Evolutionary conservation across 2,888 invertebrate genomes (phyloP).

Genomic region (Orthosia incerta): DNA sequence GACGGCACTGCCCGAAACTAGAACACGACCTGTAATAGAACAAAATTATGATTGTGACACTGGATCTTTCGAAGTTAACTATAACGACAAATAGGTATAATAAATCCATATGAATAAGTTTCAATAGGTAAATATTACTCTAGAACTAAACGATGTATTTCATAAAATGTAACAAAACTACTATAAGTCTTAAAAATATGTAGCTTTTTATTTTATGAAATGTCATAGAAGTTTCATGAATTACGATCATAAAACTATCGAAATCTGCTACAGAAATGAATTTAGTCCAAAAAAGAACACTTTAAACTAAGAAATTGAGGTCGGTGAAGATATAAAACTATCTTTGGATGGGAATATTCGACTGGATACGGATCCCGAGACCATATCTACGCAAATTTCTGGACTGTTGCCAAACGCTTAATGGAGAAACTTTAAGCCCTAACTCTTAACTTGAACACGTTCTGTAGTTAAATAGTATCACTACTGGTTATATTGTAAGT

Average conservation of each 20-base stretch:
- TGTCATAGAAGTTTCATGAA: slow-evolving; percentile 20
- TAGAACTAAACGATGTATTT: too few species aligned
- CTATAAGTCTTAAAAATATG: too few species aligned
- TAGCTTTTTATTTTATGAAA: too few species aligned
- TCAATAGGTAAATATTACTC: too few species aligned
- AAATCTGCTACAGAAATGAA: slow-evolving; percentile 7
- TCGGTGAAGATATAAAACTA: slow-evolving; percentile 51
- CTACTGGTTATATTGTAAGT: slow-evolving; percentile 16
- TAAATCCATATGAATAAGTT: too few species aligned
- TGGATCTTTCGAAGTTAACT: slow-evolving; percentile 22
- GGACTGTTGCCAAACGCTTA: slow-evolving; percentile 56
- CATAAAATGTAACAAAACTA: too few species aligned
- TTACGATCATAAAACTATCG: slow-evolving; percentile 11
- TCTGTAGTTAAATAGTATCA: slow-evolving; percentile 18
- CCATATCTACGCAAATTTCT: slow-evolving; percentile 45
- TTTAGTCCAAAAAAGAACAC: slow-evolving; percentile 16
- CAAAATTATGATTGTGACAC: slow-evolving; percentile 19
- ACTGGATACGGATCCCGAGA: slow-evolving; percentile 29
- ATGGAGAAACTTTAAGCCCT: slow-evolving; percentile 34
- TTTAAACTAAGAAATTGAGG: slow-evolving; percentile 41
- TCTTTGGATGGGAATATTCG: slow-evolving; percentile 27
- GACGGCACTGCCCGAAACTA: slow-evolving; percentile 30
- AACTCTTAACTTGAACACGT: slow-evolving; percentile 44
- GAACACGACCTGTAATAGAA: slow-evolving; percentile 34
- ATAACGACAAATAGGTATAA: too few species aligned